Base-by-base conservation (phyloP, 2,797 vertebrate species). In the Amblyopsis hoosieri region DNA sequence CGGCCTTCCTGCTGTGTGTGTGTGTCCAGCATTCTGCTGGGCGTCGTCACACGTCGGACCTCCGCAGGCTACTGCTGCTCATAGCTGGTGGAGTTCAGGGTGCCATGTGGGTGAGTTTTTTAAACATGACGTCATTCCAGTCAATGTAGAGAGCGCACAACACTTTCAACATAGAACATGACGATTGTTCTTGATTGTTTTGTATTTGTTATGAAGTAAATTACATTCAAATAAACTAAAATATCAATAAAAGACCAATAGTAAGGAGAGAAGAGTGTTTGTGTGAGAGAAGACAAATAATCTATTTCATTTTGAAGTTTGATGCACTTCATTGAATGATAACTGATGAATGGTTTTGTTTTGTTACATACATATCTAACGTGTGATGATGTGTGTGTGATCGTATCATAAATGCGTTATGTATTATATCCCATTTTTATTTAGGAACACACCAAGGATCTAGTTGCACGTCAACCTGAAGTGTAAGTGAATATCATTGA, bases 101-200 rank as follows among this genome's bases (percentile, higher is more conserved):
- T 1, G 71, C 74, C n/a, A 71, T 92, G 62, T 91, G 92, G 93
- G 93, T 94, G 67, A 91, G 92, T 89, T 19, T 12, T n/a, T 1
- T 11, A 12, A 3, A 3, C 23, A 3, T 23, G 3, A 23, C 23
- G 23, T 23, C 23, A 23, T 23, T 23, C 23, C 23, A 23, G 23
- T 23, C 23, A 53, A 45, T 42, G 7, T 46, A 7, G 4, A 9
- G 9, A 1, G 6, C 9, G 1, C 1, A 37, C 33, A 42, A 1
- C 6, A 7, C 6, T 9, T 42, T 42, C 6, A 42, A 1, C 2
- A 42, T 42, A 42, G 37, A 42, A 7, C 37, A 42, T 42, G 37
- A 42, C 6, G 7, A 9, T 42, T 42, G 6, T 42, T 7, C 1
- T 42, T 42, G 37, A 42, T 42, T 1, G 37, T 42, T 42, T 42